phyloP scores from a whole-genome alignment of 2,888 invertebrate species.

The Listrodromus nycthemerus region DNA sequence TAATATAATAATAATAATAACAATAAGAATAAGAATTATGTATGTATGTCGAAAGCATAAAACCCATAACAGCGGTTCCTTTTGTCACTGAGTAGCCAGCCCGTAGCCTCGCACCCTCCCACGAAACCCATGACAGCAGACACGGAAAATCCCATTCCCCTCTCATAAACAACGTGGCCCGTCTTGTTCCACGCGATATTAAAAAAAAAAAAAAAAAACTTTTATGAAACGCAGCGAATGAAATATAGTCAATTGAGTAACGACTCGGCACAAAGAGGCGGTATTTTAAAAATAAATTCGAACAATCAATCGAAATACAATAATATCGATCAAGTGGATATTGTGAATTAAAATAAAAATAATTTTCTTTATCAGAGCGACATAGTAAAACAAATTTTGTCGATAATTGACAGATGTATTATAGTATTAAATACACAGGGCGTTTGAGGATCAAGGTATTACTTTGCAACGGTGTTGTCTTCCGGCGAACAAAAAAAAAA shows the following conservation, averaged over 20 bases:
- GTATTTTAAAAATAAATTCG: constrained; percentile 23
- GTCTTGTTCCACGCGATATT: constrained; percentile 12
- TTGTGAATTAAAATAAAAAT: constrained; percentile 28
- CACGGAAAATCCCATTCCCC: constrained; percentile 5
- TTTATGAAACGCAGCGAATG: constrained; percentile 29
- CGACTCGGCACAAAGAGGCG: constrained; percentile 38
- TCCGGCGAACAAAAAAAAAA: too few relatives aligned
- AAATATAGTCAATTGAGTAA: constrained; percentile 20
- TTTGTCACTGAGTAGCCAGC: constrained; percentile 38
- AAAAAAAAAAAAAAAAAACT: background rate
- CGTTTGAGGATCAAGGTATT: constrained; percentile 50
- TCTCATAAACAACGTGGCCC: constrained; percentile 23
- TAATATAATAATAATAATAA: constrained; percentile 54
- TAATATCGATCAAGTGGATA: constrained; percentile 38
- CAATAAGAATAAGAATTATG: constrained; percentile 59
- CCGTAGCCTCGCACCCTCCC: constrained; percentile 24
- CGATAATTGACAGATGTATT: constrained; percentile 47
- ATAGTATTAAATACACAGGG: constrained; percentile 38
- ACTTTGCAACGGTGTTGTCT: constrained; percentile 43
- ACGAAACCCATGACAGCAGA: constrained; percentile 5
- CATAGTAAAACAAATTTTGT: constrained; percentile 29
- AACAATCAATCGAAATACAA: constrained; percentile 40
- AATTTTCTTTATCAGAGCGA: constrained; percentile 12
- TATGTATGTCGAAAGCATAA: constrained; percentile 64
- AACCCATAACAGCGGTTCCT: constrained; percentile 60